phyloP scores from a whole-genome alignment of 2,888 invertebrate genomes.

The Ochropacha duplaris region DNA sequence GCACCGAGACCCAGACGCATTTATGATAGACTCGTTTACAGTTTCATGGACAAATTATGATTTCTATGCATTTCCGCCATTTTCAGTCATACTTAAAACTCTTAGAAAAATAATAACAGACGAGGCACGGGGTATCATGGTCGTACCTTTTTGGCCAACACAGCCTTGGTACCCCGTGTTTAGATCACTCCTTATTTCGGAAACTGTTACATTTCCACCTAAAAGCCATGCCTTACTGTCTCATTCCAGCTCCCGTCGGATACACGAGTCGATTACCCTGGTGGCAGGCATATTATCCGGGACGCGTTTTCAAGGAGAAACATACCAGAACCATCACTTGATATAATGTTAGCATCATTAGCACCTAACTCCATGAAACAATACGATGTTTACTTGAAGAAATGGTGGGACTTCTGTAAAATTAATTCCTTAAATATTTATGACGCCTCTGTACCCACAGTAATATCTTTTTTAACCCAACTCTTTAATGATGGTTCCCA shows the following conservation, averaged over 20 bases:
- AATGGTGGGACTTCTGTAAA: constrained; percentile 14
- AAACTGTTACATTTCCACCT: neutral
- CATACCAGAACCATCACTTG: constrained; percentile 5
- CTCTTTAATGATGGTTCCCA: too few species aligned
- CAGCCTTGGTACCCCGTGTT: constrained; percentile 28
- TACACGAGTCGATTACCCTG: too few species aligned
- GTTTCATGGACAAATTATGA: constrained; percentile 18
- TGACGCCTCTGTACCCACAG: constrained; percentile 3
- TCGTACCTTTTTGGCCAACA: constrained; percentile 24
- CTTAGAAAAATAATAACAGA: constrained; percentile 24
- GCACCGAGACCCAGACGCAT: constrained; percentile 25
- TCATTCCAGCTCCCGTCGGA: too few species aligned
- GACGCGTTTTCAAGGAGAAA: constrained; percentile 7
- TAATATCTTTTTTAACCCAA: too few species aligned
- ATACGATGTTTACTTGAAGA: constrained; percentile 13
- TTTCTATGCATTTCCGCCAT: constrained; percentile 29
- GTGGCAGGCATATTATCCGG: constrained; percentile 20
- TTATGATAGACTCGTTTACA: constrained; percentile 25
- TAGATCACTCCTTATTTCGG: constrained; percentile 9
- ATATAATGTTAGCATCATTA: constrained; percentile 18
- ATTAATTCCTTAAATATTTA: constrained; percentile 3
- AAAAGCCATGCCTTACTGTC: constrained; percentile 5
- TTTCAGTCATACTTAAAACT: constrained; percentile 20
- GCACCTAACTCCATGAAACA: constrained; percentile 16
- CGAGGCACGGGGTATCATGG: constrained; percentile 20